Evolutionary conservation across 2,113 vertebrate species (phyloP).

Genomic region (Caranx melampygus): DNA sequence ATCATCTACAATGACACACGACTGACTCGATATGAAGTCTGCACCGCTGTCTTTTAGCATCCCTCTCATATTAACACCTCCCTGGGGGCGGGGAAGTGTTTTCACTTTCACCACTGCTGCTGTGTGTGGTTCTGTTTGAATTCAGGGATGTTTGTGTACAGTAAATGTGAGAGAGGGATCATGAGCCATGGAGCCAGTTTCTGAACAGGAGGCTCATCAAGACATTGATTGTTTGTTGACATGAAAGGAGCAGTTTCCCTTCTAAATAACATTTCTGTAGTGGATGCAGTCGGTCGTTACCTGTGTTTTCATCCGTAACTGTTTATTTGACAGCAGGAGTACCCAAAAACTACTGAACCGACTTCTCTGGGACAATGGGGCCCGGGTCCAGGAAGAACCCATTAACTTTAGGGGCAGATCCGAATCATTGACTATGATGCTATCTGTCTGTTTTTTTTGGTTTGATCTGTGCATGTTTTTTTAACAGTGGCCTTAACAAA

Average conservation of each 20-base stretch:
- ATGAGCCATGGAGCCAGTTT: neutral
- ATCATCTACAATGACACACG: conserved; percentile 37
- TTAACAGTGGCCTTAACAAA: no score
- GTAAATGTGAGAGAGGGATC: neutral
- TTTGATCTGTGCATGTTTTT: no score
- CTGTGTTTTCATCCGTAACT: no score
- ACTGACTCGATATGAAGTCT: conserved; percentile 40
- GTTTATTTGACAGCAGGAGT: no score
- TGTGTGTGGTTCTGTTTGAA: neutral
- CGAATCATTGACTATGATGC: no score
- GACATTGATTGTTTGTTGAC: neutral
- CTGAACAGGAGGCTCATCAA: neutral
- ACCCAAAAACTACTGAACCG: no score
- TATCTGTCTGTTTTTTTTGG: no score
- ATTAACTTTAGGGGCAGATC: no score
- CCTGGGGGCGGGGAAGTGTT: neutral
- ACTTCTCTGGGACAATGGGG: no score
- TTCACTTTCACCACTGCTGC: neutral
- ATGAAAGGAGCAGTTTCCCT: neutral
- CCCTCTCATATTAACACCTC: conserved; percentile 35
- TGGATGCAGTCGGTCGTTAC: no score
- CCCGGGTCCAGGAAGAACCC: no score
- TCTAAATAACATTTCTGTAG: neutral
- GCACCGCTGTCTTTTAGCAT: conserved; percentile 24
- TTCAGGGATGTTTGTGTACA: neutral